A percentile compares a stretch with the other conserved stretches of the same genome.
Evolutionary conservation across 2,888 invertebrate genomes (phyloP).

Genomic region (Ypsolopha scabrella): DNA sequence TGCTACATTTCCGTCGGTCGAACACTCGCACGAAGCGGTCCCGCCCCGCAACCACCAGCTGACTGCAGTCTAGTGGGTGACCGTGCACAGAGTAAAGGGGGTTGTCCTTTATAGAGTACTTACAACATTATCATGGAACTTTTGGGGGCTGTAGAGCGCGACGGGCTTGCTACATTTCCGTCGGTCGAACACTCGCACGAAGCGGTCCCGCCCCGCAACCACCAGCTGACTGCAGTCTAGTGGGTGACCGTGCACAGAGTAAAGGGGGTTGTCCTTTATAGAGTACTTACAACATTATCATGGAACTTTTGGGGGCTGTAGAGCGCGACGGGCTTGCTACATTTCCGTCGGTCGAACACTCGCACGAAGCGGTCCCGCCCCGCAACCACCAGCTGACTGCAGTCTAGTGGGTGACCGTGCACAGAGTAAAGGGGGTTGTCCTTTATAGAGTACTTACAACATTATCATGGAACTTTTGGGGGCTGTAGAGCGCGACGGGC

Average conservation of each 20-base stretch:
- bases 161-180: slow-evolving; percentile 66
- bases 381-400: slow-evolving; percentile 80
- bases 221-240: too few relatives aligned
- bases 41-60: slow-evolving; percentile 1
- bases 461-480: too few relatives aligned
- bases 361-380: slow-evolving; percentile 82
- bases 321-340: slow-evolving; percentile 52
- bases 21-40: slow-evolving; percentile 66
- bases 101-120: too few relatives aligned
- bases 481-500: slow-evolving; percentile 52
- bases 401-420: too few relatives aligned
- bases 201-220: slow-evolving; percentile 19
- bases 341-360: too few relatives aligned
- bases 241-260: too few relatives aligned
- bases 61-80: too few relatives aligned
- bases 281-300: too few relatives aligned
- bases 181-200: slow-evolving; percentile 76
- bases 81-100: too few relatives aligned
- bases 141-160: slow-evolving; percentile 72
- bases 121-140: slow-evolving; percentile 20
- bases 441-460: too few relatives aligned
- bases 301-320: slow-evolving; percentile 21
- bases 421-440: too few relatives aligned
- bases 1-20: slow-evolving; percentile 73
- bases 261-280: too few relatives aligned